Conservation (phyloP, 2,888 invertebrate species). For the Cerastis rubricosa region DNA sequence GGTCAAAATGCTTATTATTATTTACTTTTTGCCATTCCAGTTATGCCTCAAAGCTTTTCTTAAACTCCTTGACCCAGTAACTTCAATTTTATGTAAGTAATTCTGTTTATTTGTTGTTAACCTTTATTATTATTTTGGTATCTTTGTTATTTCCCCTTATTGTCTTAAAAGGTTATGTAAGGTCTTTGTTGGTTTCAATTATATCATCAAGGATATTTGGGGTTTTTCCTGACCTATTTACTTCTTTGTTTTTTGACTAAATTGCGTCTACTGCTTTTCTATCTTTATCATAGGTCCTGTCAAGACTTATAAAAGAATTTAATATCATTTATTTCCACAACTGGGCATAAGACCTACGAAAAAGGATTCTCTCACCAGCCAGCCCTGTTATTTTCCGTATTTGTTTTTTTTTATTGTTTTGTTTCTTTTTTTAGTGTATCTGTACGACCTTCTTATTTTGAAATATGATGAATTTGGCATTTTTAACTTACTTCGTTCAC, state of each 20-base stretch:
- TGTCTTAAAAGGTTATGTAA: conserved; percentile 8
- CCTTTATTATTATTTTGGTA: conserved; percentile 7
- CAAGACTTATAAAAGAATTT: background rate
- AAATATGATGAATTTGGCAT: no score
- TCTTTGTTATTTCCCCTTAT: conserved; percentile 20
- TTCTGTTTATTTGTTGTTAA: conserved; percentile 16
- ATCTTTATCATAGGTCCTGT: background rate
- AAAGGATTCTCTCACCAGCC: background rate
- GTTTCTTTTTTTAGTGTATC: no score
- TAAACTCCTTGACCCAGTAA: conserved; percentile 59
- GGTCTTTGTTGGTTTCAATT: conserved; percentile 12
- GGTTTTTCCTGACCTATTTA: background rate
- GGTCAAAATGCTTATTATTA: conserved; percentile 31
- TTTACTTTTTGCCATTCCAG: conserved; percentile 38
- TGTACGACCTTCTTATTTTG: no score
- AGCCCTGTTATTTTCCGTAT: no score
- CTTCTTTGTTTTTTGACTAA: background rate
- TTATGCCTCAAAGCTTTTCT: conserved; percentile 49
- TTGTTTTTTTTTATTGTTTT: no score
- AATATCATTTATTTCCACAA: background rate
- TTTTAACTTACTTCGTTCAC: no score
- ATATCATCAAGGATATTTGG: background rate
- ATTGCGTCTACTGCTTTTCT: background rate
- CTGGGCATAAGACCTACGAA: background rate
- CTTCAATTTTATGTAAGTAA: conserved; percentile 32